Base-by-base conservation (phyloP, 2,113 vertebrate species). In the Corythornis cristatus region DNA sequence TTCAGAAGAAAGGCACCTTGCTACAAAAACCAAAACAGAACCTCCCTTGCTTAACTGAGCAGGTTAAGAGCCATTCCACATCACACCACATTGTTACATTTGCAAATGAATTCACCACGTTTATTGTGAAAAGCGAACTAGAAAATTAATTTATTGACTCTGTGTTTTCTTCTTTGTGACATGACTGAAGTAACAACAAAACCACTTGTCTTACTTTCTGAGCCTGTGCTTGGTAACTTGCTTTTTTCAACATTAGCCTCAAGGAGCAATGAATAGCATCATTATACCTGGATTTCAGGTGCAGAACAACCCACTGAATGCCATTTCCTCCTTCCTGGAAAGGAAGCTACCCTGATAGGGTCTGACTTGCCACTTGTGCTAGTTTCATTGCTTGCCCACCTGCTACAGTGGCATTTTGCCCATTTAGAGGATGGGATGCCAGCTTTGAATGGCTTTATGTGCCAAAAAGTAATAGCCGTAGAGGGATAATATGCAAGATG, bases 391-490 rank as follows among this genome's bases (percentile, higher is more conserved):
- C 56, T 76, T 83, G 29, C 60, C 90, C 91, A 95, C 93, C 94
- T 96, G 95, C 88, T 89, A 8, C 20, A 3, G 25, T 92, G 91
- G 93, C 84, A 75, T 8, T 9, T 42, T 92, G 88, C 94, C 94
- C 13, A 4, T 16, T 64, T 60, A 48, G 16, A 87, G 73, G 53
- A 15, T 10, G 29, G 13, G 31, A 54, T 85, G 43, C 70, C 85
- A 93, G 4, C 53, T 85, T 78, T 51, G 61, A 19, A 58, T 28
- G 75, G 33, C 18, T 26, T 73, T 83, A 48, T 0, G 2, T 92
- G 89, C 45, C 62, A 91, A 60, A 50, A 83, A 74, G 65, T 43
- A 75, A 77, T 66, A 84, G 48, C 57, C 62, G 43, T n/a, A 53
- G 40, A 31, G 57, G 35, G 74, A 50, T 50, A 88, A 64, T 33